Evolutionary conservation across 2,888 invertebrate genomes (phyloP).

Genomic region (Archaeoteleia sp.): DNA sequence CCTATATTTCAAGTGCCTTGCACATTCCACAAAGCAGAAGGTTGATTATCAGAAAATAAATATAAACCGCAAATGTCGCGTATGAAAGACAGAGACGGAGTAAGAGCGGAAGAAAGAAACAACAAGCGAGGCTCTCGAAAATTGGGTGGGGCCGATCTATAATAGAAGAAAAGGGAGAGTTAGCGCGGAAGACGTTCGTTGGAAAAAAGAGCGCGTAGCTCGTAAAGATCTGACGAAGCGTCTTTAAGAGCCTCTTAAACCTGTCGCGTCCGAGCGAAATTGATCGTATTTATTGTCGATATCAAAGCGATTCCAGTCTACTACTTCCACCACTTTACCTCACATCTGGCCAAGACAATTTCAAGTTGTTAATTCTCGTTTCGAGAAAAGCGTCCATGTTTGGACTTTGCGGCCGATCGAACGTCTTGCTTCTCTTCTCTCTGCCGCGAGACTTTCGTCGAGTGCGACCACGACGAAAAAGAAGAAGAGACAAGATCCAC

Average conservation of each 20-base stretch:
- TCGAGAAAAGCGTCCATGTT: slow-evolving; percentile 9
- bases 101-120: too few relatives aligned
- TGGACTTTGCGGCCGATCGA: slow-evolving; percentile 25
- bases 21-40: too few relatives aligned
- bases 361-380: slow-evolving; percentile 21
- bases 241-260: slow-evolving; percentile 2
- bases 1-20: slow-evolving; percentile 16
- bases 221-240: slow-evolving; percentile 2
- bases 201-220: not conserved
- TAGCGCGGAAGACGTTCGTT: too few relatives aligned
- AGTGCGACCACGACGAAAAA: slow-evolving; percentile 7
- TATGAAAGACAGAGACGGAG: too few relatives aligned
- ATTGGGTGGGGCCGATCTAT: too few relatives aligned
- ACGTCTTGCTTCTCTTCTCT: slow-evolving; percentile 21
- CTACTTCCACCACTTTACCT: not conserved
- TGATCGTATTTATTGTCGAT: slow-evolving; percentile 14
- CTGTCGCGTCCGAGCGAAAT: not conserved
- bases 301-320: not conserved
- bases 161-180: too few relatives aligned
- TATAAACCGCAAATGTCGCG: too few relatives aligned
- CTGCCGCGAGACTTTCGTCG: slow-evolving; percentile 10
- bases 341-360: slow-evolving; percentile 24
- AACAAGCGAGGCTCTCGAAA: too few relatives aligned
- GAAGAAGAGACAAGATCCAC: slow-evolving; percentile 27
- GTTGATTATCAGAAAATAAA: too few relatives aligned